Base-by-base conservation (phyloP, 2,113 vertebrate genomes). In the Macrotis lagotis region DNA sequence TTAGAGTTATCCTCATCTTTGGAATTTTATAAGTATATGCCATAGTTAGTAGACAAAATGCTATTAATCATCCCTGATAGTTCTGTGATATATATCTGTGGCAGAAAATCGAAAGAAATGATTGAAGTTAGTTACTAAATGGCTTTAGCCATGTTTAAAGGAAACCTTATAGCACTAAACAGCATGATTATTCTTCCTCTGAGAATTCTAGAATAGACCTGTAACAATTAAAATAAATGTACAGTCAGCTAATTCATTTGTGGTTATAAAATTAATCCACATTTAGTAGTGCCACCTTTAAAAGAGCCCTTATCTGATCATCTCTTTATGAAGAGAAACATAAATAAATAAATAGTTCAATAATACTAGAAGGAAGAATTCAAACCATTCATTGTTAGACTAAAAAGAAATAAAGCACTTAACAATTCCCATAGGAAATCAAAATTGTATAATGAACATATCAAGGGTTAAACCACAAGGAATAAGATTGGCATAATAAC, bases 301-400 rank as follows among this genome's bases (percentile, higher is more conserved):
- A 94, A 93, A 97, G 95, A 96, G 95, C 97, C 97, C 95, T 98
- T 94, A 95, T 94, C 53, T 97, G 93, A 97, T 96, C 97, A 97
- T 97, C 93, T 94, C 93, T 95, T 97, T 95, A 95, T 96, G 49
- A 95, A 97, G 94, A 96, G 92, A 95, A 96, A 95, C 95, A 97
- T 97, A 96, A 97, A 96, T 53, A 94, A 93, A 91, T 66, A 52
- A 52, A 94, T 98, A 96, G 97, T 96, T 91, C 55, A 96, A 97
- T 95, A 94, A 88, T 96, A 52, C 95, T 94, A 49, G 31, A 48
- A 97, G 88, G 91, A 93, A 95, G 53, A 95, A 44, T 48, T 91
- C 89, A 96, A 53, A 93, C 48, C 25, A 94, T 83, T 92, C 90
- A 91, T 94, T 97, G 83, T 94, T 92, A 90, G 49, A 19, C 88